These are phyloP conservation scores for Ectropis crepuscularia DNA, from an alignment of 2,888 invertebrate species.

Conservation along the genomic window DNA sequence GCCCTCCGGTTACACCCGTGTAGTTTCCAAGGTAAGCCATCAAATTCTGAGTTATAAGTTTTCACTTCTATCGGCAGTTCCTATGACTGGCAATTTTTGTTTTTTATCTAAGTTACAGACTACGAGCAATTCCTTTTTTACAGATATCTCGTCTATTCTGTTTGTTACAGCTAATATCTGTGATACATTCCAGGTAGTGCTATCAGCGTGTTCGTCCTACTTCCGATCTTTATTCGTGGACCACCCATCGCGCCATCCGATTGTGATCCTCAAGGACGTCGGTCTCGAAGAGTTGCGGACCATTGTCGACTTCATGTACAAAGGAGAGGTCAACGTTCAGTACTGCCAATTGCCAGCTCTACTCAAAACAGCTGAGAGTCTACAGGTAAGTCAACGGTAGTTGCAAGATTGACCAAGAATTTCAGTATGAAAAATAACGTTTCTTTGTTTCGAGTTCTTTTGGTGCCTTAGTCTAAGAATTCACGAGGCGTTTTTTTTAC, in stretches of 20 bases:
- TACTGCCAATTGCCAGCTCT: slow-evolving; percentile 96
- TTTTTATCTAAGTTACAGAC: no score
- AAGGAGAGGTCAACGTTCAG: slow-evolving; percentile 97
- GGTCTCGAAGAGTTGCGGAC: slow-evolving; percentile 95
- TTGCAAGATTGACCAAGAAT: no score
- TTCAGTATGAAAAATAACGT: no score
- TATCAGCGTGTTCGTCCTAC: slow-evolving; percentile 98
- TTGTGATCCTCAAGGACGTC: slow-evolving; percentile 97
- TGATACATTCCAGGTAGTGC: slow-evolving; percentile 88
- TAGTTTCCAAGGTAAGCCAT: no score
- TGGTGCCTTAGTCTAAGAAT: no score
- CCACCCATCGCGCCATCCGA: slow-evolving; percentile 96
- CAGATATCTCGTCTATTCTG: not conserved
- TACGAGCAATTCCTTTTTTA: no score
- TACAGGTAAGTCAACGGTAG: slow-evolving; percentile 85
- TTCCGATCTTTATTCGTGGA: slow-evolving; percentile 97
- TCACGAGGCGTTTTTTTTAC: no score
- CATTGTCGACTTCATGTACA: slow-evolving; percentile 98
- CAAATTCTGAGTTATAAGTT: no score
- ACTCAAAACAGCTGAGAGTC: slow-evolving; percentile 96
- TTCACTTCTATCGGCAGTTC: no score
- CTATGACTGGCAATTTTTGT: no score
- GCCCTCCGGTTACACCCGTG: no score
- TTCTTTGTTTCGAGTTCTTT: no score
- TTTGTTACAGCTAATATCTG: not conserved